These are phyloP conservation scores for Eulemur mongoz DNA, from an alignment of 2,797 vertebrate species.

Conservation along the genomic window DNA sequence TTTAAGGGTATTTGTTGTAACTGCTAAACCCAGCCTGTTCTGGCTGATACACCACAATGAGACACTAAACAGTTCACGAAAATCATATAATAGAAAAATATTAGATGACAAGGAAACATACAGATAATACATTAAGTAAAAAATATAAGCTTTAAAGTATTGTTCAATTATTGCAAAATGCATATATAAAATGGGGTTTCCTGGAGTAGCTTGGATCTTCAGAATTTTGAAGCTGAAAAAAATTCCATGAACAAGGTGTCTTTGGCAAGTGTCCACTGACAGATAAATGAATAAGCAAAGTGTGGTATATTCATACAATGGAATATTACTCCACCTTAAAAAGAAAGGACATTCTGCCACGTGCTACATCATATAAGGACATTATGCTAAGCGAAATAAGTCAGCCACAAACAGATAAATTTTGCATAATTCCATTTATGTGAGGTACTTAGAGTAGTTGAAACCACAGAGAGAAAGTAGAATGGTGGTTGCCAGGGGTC, in stretches of 20 bases:
- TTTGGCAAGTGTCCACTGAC: not conserved
- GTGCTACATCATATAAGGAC: not conserved
- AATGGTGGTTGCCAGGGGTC: not conserved
- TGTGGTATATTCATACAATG: not conserved
- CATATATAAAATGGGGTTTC: not conserved
- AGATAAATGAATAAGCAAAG: not conserved
- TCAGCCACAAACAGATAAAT: not conserved
- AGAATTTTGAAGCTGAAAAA: conserved; percentile 34
- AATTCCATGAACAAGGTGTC: not conserved
- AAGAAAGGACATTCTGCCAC: not conserved
- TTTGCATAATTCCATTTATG: not conserved
- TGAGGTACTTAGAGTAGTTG: not conserved
- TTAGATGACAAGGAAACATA: conserved; percentile 4
- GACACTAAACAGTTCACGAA: not conserved
- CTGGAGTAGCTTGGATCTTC: not conserved
- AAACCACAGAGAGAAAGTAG: not conserved
- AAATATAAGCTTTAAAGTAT: not conserved
- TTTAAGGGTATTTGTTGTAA: not conserved
- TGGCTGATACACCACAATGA: not conserved
- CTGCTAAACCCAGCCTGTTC: not conserved
- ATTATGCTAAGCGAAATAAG: not conserved
- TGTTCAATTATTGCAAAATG: not conserved
- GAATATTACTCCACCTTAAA: not conserved
- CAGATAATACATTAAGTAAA: not conserved
- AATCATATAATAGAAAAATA: not conserved